A percentile compares a stretch with the other conserved stretches of the same genome.
Evolutionary conservation across 2,113 vertebrate species (phyloP).

Genomic region (Bombycilla garrulus): DNA sequence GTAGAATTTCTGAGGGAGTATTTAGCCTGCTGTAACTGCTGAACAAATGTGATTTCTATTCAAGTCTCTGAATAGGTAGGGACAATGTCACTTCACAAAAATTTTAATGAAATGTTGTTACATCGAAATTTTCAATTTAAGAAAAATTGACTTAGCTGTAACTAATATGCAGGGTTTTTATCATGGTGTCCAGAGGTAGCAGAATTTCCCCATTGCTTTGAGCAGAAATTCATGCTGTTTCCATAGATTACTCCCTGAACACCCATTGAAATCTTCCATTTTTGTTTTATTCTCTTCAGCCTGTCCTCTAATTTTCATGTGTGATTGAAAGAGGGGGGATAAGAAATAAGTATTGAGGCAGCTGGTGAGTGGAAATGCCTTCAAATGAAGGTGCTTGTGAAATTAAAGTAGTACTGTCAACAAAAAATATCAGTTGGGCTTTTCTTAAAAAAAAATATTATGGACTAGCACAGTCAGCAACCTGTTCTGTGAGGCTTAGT

Average conservation of each 20-base stretch:
- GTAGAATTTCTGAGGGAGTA: neutral
- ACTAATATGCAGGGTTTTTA: constrained; percentile 57
- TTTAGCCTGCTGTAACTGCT: neutral
- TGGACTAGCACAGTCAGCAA: neutral
- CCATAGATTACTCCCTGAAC: neutral
- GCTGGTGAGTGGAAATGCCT: constrained; percentile 9
- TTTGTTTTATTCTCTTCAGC: neutral
- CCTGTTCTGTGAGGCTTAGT: neutral
- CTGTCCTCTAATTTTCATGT: neutral
- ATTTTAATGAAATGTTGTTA: constrained; percentile 39
- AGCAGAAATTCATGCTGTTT: constrained; percentile 30
- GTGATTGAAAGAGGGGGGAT: neutral
- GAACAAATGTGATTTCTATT: neutral
- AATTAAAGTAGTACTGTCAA: neutral
- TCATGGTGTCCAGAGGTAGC: neutral
- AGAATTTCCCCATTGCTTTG: neutral
- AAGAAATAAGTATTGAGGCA: neutral
- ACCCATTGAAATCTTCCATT: neutral
- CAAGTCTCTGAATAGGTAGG: neutral
- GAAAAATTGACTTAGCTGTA: constrained; percentile 54
- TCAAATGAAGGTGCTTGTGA: neutral
- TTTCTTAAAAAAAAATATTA: neutral
- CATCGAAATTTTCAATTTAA: constrained; percentile 51
- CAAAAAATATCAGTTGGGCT: neutral
- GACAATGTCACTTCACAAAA: constrained; percentile 27